These are phyloP conservation scores for Conchocele bisecta DNA, from an alignment of 2,888 invertebrate genomes.

Conservation along the genomic window DNA sequence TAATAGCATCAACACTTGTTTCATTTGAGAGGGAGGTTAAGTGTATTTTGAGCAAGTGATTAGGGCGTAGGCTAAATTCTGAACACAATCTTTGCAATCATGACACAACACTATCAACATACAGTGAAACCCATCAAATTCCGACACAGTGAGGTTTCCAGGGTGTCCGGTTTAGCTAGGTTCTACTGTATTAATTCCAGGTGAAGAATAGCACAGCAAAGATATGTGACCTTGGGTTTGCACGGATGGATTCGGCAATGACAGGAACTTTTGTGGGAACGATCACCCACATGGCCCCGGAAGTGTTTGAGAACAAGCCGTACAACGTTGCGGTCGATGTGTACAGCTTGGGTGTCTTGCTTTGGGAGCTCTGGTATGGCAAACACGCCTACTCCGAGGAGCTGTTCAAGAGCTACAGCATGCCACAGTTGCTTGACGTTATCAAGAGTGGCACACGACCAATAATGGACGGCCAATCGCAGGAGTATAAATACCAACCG, in stretches of 20 bases:
- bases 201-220: slow-evolving; percentile 63
- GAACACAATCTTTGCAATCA: not conserved
- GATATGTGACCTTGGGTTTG: slow-evolving; percentile 76
- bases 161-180: too few relatives aligned
- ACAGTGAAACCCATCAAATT: not conserved
- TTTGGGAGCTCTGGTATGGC: slow-evolving; percentile 13
- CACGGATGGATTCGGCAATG: slow-evolving; percentile 67
- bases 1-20: too few relatives aligned
- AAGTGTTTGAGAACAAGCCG: slow-evolving; percentile 65
- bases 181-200: slow-evolving; percentile 39
- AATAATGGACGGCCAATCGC: too few relatives aligned
- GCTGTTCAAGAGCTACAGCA: not conserved
- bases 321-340: slow-evolving; percentile 72
- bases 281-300: slow-evolving; percentile 75
- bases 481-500: slow-evolving; percentile 3
- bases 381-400: slow-evolving; percentile 7
- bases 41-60: too few relatives aligned
- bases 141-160: not conserved
- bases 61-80: not conserved
- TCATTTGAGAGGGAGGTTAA: too few relatives aligned
- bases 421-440: slow-evolving; percentile 1
- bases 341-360: slow-evolving; percentile 2
- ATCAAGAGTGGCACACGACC: slow-evolving; percentile 27
- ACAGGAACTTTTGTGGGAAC: slow-evolving; percentile 73
- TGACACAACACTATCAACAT: not conserved